Percentiles rank a stretch among this genome's conserved stretches.
These are phyloP conservation scores for Takifugu rubripes DNA, from an alignment of 2,797 vertebrate genomes.

Conservation along the genomic window DNA sequence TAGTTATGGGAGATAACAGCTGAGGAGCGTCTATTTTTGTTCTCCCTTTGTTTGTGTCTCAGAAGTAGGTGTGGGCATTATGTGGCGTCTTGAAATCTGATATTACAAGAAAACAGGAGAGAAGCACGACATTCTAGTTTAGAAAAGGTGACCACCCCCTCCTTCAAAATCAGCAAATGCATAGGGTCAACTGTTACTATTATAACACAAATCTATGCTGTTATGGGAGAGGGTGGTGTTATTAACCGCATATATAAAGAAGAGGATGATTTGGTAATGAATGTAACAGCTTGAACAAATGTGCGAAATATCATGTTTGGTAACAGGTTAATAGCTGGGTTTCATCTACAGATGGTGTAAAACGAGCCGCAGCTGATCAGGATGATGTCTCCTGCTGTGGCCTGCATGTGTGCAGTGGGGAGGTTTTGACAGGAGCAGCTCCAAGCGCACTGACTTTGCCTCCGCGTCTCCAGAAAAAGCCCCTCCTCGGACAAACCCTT, in stretches of 20 bases:
- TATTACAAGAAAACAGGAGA: constrained; percentile 11
- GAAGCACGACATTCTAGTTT: constrained; percentile 16
- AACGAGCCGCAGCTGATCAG: background rate
- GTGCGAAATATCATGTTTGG: background rate
- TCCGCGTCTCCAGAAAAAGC: constrained; percentile 41
- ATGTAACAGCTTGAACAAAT: background rate
- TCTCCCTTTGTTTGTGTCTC: constrained; percentile 35
- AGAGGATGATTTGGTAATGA: too few relatives aligned
- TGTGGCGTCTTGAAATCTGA: constrained; percentile 24
- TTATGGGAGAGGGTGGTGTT: background rate
- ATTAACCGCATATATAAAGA: background rate
- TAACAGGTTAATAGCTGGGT: background rate
- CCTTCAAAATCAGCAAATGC: background rate
- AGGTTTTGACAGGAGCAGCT: background rate
- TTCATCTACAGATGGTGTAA: background rate
- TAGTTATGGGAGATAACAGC: constrained; percentile 51
- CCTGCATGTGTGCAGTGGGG: background rate
- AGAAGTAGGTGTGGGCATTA: constrained; percentile 43
- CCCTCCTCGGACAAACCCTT: constrained; percentile 55
- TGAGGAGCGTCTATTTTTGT: constrained; percentile 63
- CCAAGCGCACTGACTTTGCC: constrained; percentile 19
- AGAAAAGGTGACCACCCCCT: background rate
- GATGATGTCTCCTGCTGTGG: background rate
- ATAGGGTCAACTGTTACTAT: background rate
- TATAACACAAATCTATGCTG: background rate